These are phyloP conservation scores for Elegia similella DNA, from an alignment of 2,888 invertebrate species.

Conservation along the genomic window DNA sequence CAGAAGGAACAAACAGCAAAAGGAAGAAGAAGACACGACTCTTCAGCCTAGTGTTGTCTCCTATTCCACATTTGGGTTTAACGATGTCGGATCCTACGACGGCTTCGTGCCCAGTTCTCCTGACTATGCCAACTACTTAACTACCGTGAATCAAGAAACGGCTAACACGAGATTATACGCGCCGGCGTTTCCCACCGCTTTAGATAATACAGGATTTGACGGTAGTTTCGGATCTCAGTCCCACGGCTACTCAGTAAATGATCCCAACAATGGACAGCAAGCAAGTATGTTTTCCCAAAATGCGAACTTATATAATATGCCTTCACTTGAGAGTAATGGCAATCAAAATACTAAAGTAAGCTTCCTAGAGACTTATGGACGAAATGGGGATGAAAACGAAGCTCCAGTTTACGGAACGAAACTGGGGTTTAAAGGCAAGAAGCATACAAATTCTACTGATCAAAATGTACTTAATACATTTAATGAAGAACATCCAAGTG, in stretches of 20 bases:
- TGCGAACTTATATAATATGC: constrained; percentile 48
- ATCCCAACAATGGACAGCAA: constrained; percentile 42
- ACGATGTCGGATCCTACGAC: constrained; percentile 66
- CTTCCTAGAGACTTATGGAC: constrained; percentile 36
- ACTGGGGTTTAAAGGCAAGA: constrained; percentile 53
- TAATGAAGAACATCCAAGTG: constrained; percentile 36
- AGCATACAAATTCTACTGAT: constrained; percentile 44
- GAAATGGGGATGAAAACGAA: constrained; percentile 42
- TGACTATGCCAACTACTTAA: constrained; percentile 59
- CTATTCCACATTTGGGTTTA: constrained; percentile 72
- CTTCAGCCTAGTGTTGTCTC: constrained; percentile 69
- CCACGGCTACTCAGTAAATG: constrained; percentile 41
- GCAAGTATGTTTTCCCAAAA: constrained; percentile 50
- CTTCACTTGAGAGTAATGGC: constrained; percentile 42
- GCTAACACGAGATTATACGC: constrained; percentile 58
- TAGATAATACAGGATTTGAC: constrained; percentile 52
- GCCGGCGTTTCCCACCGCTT: constrained; percentile 66
- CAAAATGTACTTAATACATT: constrained; percentile 44
- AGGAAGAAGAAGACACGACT: constrained; percentile 52
- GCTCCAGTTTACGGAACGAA: constrained; percentile 66
- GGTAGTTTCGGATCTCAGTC: constrained; percentile 47
- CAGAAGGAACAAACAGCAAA: constrained; percentile 54
- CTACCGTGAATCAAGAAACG: constrained; percentile 51
- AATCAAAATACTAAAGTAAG: constrained; percentile 43
- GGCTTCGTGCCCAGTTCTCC: constrained; percentile 71